Base-by-base conservation (phyloP, 2,113 vertebrate species). In the Gasterosteus aculeatus region DNA sequence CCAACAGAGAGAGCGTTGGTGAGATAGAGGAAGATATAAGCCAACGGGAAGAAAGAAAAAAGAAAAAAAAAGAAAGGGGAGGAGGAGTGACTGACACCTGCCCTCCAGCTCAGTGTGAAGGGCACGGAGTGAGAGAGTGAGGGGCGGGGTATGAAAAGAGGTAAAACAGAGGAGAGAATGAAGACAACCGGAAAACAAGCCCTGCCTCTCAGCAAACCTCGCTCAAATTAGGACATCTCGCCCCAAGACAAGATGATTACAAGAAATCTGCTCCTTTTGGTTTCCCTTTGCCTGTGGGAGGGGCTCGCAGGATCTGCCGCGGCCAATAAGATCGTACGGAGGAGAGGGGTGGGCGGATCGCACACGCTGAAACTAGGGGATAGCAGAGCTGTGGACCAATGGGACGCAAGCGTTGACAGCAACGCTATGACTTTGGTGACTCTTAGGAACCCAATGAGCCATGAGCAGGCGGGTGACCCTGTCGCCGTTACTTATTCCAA, bases 121-220 rank as follows among this genome's bases (percentile, higher is more conserved):
- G 89, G 71, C 79, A 78, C 29, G 16, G 68, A 26, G 91, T 84
- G 83, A 78, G 85, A 63, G 76, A 83, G 83, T 88, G 89, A 90
- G 81, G 83, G 81, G 83, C 77, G 69, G 72, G 56, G 77, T 39
- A 69, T 46, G 73, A 87, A 51, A 73, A 65, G 73, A 69, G 70
- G 35, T 53, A 74, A 78, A 87, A 69, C 60, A 51, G 77, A 75
- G 33, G 83, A 85, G 83, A 93, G 86, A 91, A 94, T 94, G 94
- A 94, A 92, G 93, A 92, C 90, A 90, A 79, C 70, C 46, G 75
- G 88, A 92, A 93, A 93, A 86, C 90, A 87, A 92, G 89, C n/a
- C 70, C 78, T 80, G 87, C 84, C 86, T 92, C 74, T 70, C 77
- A 92, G 88, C 85, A 81, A 86, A 84, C 75, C 72, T 77, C 68